These are phyloP conservation scores for Vespertilio murinus DNA, from an alignment of 2,797 vertebrate genomes.

Conservation along the genomic window DNA sequence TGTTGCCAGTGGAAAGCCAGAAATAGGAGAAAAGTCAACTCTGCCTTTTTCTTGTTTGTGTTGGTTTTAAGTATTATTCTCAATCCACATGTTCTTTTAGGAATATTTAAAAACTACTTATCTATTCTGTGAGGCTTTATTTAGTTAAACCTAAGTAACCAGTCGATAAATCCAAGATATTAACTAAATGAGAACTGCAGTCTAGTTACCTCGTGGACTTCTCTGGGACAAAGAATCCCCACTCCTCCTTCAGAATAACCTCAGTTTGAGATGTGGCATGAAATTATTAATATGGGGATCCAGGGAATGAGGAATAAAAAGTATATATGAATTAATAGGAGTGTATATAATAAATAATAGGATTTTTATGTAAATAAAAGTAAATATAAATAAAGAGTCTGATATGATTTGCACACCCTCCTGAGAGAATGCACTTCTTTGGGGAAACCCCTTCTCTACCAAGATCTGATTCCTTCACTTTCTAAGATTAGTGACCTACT, in stretches of 20 bases:
- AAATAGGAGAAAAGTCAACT: neutral
- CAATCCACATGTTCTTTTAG: neutral
- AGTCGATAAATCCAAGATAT: neutral
- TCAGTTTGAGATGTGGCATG: neutral
- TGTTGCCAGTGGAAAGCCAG: neutral
- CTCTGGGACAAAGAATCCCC: neutral
- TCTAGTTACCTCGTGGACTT: neutral
- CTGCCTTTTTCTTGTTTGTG: neutral
- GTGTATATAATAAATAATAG: neutral
- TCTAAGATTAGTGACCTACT: constrained; percentile 32
- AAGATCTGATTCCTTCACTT: neutral
- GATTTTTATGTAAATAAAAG: neutral
- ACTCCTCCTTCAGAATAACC: neutral
- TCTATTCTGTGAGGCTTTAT: neutral
- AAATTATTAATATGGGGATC: neutral
- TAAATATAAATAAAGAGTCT: neutral
- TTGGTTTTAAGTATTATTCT: neutral
- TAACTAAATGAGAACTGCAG: neutral
- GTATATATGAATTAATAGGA: neutral
- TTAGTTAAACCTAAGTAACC: neutral
- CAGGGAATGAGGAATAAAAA: neutral
- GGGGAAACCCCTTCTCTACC: neutral
- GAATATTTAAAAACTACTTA: neutral
- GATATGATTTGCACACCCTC: neutral
- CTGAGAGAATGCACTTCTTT: neutral